Percentiles rank a stretch among this genome's conserved stretches.
These are phyloP conservation scores for Prunella himalayana DNA, from an alignment of 2,113 vertebrate genomes.

Conservation along the genomic window DNA sequence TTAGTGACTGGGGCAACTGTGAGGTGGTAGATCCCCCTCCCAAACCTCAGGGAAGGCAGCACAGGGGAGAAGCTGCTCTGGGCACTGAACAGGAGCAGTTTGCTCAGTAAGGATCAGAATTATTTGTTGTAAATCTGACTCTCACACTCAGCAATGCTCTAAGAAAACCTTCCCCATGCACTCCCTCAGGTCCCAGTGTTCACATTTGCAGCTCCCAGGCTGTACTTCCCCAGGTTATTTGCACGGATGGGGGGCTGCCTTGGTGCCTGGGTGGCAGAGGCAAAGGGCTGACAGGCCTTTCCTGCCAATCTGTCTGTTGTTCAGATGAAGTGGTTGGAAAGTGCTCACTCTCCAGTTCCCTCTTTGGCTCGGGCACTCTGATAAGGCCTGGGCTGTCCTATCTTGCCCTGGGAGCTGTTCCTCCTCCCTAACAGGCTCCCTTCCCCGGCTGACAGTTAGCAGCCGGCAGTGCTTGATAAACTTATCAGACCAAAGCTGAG, in stretches of 20 bases:
- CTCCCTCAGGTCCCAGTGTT: background rate
- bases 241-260: background rate
- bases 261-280: background rate
- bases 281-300: background rate
- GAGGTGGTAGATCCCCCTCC: background rate
- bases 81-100: background rate
- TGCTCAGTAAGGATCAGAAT: background rate
- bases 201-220: background rate
- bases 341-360: constrained; percentile 21
- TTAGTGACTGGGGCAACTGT: background rate
- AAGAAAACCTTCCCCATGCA: background rate
- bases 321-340: constrained; percentile 52
- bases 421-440: constrained; percentile 38
- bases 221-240: background rate
- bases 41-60: background rate
- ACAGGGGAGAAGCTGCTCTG: background rate
- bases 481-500: constrained; percentile 79
- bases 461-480: constrained; percentile 82
- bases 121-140: background rate
- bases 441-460: constrained; percentile 77
- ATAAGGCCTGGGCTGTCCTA: constrained; percentile 69
- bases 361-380: constrained; percentile 34
- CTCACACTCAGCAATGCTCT: background rate
- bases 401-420: constrained; percentile 55
- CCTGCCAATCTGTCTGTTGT: constrained; percentile 45